Conservation (phyloP, 2,113 vertebrate species). For the Corythaeola cristata region DNA sequence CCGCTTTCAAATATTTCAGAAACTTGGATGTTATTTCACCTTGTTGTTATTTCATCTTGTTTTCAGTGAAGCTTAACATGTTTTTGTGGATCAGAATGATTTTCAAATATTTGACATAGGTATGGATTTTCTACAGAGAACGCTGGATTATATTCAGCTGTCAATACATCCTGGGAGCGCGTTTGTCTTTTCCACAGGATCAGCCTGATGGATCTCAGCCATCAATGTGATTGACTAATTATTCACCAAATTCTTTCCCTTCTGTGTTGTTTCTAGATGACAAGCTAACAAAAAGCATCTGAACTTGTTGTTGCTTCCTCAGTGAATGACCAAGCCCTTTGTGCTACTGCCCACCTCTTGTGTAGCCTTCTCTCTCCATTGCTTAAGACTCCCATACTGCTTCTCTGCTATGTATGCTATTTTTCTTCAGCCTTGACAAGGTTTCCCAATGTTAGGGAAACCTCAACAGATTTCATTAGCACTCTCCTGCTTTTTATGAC, state of each 20-base stretch:
- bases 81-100: not conserved
- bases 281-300: not conserved
- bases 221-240: not conserved
- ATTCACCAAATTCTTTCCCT: not conserved
- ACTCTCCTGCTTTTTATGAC: not conserved
- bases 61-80: not conserved
- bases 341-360: not conserved
- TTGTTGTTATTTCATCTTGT: not conserved
- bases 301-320: not conserved
- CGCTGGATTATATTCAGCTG: not conserved
- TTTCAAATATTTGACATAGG: not conserved
- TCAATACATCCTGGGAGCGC: not conserved
- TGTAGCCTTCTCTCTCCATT: not conserved
- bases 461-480: not conserved
- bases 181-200: not conserved
- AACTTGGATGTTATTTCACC: not conserved
- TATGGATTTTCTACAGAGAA: not conserved
- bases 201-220: not conserved
- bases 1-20: not conserved
- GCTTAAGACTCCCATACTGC: not conserved
- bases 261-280: not conserved
- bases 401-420: not conserved
- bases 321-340: not conserved
- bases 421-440: not conserved
- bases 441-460: not conserved